Base-by-base conservation (phyloP, 2,888 invertebrate species). In the Ichneumoninae sp. region DNA sequence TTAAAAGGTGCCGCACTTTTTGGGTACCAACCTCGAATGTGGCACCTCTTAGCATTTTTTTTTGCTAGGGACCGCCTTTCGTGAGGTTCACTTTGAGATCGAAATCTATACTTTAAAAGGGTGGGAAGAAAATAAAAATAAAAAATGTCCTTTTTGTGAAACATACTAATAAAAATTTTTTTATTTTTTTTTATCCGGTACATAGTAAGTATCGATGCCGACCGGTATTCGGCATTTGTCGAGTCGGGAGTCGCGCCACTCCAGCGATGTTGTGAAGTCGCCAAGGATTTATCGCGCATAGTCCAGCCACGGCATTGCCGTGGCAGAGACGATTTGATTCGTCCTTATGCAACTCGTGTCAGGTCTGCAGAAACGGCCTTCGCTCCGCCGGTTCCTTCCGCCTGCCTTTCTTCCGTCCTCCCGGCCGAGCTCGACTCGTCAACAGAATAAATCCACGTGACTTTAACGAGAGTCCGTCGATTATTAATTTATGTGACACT, bases 401-500 rank as follows among this genome's bases (percentile, higher is more conserved):
- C 50, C 40, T 74, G 60, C 52, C 52, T 54, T 44, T 70, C 52
- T 33, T 71, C 66, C 54, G n/a, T 71, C 60, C 52, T 26, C 68
- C 19, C 7, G 19, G 52, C 33, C n/a, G 8, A 40, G 44, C 7
- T 22, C 26, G 52, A 60, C 40, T 19, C 30, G 19, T n/a, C 68
- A 54, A 68, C 57, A 57, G 65, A 52, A 65, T 52, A 76, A 76
- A 71, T 76, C 47, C 50, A 72, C 65, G 52, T 44, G 54, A 69
- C 77, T 62, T 74, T 65, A 80, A 78, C 36, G 77, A 75, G 75
- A 75, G 65, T 36, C 22, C 52, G 10, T 22, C 57, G 57, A 74
- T 74, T 54, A 78, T 70, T 85, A 65, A 85, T 80, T 85, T 60
- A 74, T 77, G 68, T 70, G 81, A 84, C 80, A 69, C 65, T 10